phyloP scores from a whole-genome alignment of 2,888 invertebrate genomes.

The Cremastobaeus sp. region DNA sequence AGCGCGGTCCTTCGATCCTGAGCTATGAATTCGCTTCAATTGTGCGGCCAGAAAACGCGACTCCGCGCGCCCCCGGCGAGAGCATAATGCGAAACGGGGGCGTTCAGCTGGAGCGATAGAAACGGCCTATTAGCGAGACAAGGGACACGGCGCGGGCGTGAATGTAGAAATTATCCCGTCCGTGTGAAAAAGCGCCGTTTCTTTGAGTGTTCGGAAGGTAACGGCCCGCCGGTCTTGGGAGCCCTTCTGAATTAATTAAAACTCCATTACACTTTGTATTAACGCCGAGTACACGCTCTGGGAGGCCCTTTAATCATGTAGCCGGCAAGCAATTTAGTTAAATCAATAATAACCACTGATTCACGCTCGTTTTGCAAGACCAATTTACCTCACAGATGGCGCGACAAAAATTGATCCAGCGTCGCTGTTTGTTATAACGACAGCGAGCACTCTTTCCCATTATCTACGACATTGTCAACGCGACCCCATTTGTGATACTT shows the following conservation, averaged over 20 bases:
- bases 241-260: slow-evolving; percentile 33
- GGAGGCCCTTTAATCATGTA: slow-evolving; percentile 27
- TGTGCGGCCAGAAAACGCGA: slow-evolving; percentile 7
- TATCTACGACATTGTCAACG: slow-evolving; percentile 9
- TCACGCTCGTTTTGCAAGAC: slow-evolving; percentile 26
- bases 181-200: too few relatives aligned
- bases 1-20: slow-evolving; percentile 40
- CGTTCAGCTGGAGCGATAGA: too few relatives aligned
- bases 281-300: slow-evolving; percentile 11
- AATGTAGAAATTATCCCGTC: too few relatives aligned
- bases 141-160: too few relatives aligned
- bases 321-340: slow-evolving; percentile 39
- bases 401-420: slow-evolving; percentile 23
- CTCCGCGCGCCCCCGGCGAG: too few relatives aligned
- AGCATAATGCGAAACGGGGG: too few relatives aligned
- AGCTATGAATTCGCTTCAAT: slow-evolving; percentile 38
- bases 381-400: slow-evolving; percentile 10
- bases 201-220: background rate
- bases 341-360: slow-evolving; percentile 40
- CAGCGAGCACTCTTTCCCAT: background rate
- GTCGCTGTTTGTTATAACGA: slow-evolving; percentile 16
- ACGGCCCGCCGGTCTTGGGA: too few relatives aligned
- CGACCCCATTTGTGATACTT: slow-evolving; percentile 14
- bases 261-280: slow-evolving; percentile 42
- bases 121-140: too few relatives aligned